Percentiles rank a stretch among this genome's conserved stretches.
Evolutionary conservation across 2,797 vertebrate genomes (phyloP).

Genomic region (Pachyuromys duprasi): DNA sequence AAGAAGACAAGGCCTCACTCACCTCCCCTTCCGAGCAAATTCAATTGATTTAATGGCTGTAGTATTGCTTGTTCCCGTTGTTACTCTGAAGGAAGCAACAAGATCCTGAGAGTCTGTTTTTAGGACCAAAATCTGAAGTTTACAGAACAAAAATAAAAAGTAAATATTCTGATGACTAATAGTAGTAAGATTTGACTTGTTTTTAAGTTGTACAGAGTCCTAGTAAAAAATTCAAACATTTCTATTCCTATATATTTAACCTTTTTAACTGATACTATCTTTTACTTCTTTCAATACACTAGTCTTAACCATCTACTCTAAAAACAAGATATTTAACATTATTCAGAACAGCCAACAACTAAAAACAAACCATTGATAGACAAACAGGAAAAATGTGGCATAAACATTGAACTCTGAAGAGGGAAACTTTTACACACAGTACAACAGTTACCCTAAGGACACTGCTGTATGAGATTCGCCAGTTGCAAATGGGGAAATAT

Average conservation of each 20-base stretch:
- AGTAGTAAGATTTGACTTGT: slow-evolving; percentile 55
- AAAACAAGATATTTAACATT: slow-evolving; percentile 30
- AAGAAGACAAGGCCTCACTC: slow-evolving; percentile 74
- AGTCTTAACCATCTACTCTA: not conserved
- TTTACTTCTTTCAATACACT: slow-evolving; percentile 51
- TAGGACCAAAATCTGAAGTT: slow-evolving; percentile 95
- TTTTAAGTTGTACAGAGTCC: slow-evolving; percentile 36
- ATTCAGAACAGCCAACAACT: slow-evolving; percentile 13
- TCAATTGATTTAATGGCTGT: slow-evolving; percentile 99
- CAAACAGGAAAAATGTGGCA: not conserved
- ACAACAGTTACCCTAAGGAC: not conserved
- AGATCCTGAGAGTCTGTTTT: slow-evolving; percentile 97
- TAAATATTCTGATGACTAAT: slow-evolving; percentile 39
- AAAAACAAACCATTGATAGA: not conserved
- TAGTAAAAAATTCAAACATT: slow-evolving; percentile 28
- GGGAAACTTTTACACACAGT: not conserved
- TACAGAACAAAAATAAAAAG: slow-evolving; percentile 69
- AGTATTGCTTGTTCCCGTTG: slow-evolving; percentile 99
- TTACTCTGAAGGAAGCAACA: slow-evolving; percentile 98
- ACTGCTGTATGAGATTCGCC: not conserved
- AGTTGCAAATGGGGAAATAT: not conserved
- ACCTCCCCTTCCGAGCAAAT: slow-evolving; percentile 99
- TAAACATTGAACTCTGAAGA: not conserved
- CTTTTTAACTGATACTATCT: not conserved
- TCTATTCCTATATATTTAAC: slow-evolving; percentile 11